Evolutionary conservation across 2,888 invertebrate species (phyloP), one percentile per base, ranked within the genome.

Genomic region (Kryphioiulus occultus): DNA sequence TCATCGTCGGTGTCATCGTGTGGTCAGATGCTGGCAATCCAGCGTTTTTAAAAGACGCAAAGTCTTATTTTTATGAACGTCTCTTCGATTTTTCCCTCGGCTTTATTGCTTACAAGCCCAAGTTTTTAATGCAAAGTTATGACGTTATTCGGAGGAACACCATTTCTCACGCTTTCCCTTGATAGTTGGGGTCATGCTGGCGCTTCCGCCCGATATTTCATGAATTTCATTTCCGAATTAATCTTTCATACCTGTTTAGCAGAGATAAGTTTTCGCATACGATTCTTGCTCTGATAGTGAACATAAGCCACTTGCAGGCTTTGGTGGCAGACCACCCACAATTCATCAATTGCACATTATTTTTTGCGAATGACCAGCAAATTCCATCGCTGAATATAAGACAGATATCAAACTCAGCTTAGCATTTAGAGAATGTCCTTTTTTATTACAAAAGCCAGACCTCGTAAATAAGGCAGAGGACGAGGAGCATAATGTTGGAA

Each of bases 141-240:
- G 68, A 26, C 22, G 68, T 68, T 68, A 68, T 68, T 68, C 26
- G 68, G 26, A 68, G 26, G 12, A 68, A 68, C 68, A 68, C 26
- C 59, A 26, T 68, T 22, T 68, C 68, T 68, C 68, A 68, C 22
- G 68, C 22, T 68, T 68, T 68, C 12, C 68, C 26, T 68, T 68
- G 26, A 68, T 68, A 68, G 68, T 68, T 22, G 68, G 10, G 26
- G 68, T 68, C 68, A 68, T 26, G 22, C 10, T 68, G 68, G 26
- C 68, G 22, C 26, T 68, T 68, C 26, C 19, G n/a, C 4, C 7
- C 59, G 59, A 22, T 59, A 59, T 35, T 35, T 30, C 42, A 84
- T 35, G 42, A 42, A 84, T 84, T 39, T 42, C 84, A 84, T 84
- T 84, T 84, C 39, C n/a, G 84, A 84, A 84, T 84, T 39, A 84